Percentiles rank a stretch among this genome's conserved stretches.
phyloP scores from a whole-genome alignment of 2,113 vertebrate species.

The Podarcis raffonei region DNA sequence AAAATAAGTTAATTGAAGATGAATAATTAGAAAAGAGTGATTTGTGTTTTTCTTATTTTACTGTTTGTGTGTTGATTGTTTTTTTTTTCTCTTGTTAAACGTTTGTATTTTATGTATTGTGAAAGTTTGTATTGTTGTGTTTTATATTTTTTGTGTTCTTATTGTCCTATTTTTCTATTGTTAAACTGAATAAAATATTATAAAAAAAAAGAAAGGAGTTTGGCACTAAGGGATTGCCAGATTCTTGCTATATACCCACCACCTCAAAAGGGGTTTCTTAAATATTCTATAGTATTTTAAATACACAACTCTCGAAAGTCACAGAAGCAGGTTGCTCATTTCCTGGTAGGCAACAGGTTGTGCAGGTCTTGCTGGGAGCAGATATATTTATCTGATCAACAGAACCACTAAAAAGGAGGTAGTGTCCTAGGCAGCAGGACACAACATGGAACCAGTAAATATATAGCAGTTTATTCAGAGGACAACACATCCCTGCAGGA shows the following conservation, averaged over 20 bases:
- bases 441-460: accelerated
- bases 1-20: too few species aligned
- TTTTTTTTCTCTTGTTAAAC: too few species aligned
- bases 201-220: not conserved
- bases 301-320: not conserved
- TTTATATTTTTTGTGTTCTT: too few species aligned
- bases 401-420: accelerated
- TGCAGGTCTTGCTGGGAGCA: not conserved
- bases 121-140: too few species aligned
- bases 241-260: not conserved
- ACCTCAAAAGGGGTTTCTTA: not conserved
- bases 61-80: too few species aligned
- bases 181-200: too few species aligned
- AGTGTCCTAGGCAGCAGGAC: not conserved
- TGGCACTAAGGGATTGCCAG: not conserved
- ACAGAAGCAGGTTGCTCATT: not conserved
- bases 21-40: too few species aligned
- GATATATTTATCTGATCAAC: not conserved
- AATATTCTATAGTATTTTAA: not conserved
- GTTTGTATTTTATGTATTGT: too few species aligned
- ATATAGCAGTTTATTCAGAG: not conserved
- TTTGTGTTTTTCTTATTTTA: too few species aligned
- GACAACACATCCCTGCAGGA: not conserved
- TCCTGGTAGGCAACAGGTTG: not conserved
- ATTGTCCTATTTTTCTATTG: too few species aligned